Evolutionary conservation across 2,888 invertebrate species (phyloP), one percentile per base, ranked within the genome.

Genomic region (Electrophaes corylata): DNA sequence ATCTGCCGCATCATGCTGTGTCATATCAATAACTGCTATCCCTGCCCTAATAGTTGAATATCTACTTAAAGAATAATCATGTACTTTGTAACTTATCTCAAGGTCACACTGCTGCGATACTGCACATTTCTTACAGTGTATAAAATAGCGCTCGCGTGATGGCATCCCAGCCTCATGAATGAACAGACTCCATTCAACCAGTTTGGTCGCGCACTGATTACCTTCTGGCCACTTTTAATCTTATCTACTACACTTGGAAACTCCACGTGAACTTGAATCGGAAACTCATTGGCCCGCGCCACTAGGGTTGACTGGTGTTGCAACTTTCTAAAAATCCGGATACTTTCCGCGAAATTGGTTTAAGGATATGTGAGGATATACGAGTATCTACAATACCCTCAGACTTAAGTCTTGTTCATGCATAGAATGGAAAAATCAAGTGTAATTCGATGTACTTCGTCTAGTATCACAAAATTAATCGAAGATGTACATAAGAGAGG

Each of bases 161-260:
- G 90, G 88, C 84, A 90, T 89, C 86, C 79, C 78, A 71, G 70
- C 73, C 76, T 78, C 82, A 83, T 91, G 91, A 91, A 91, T 88
- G 88, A 84, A 84, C 14, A 26, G 8, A 23, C 78, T 78, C 85
- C 87, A 88, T 91, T 88, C 85, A 91, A 85, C 86, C 86, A 84
- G 88, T 86, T 87, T 85, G 83, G 91, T 89, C 89, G 82, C 87
- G 90, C 89, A 84, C 88, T 90, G 91, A 88, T 91, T 85, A 84
- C 81, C 79, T 82, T 78, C 79, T 80, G 77, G 78, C 80, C 82
- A 84, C 84, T 81, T 84, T 81, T 83, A 84, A 86, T 86, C 87
- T 90, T 89, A 91, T 90, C 90, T 86, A 84, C 86, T 81, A 84
- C 81, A 81, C 74, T 78, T 74, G 70, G 75, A 70, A 73, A 74